Conservation (phyloP, 2,888 invertebrate species). For the Ischnura elegans region DNA sequence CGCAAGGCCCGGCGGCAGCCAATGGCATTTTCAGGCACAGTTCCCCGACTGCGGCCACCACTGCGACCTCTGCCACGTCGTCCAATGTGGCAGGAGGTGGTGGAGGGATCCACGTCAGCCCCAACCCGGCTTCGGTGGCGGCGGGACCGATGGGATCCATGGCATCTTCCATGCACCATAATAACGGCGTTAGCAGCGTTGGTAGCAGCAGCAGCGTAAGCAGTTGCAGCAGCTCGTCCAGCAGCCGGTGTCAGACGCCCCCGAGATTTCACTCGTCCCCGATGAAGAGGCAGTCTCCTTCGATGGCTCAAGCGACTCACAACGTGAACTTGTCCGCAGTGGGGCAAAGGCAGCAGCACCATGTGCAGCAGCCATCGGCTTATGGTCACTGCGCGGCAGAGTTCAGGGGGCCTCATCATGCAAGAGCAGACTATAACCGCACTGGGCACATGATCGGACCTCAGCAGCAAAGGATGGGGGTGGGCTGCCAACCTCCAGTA, state of each 20-base stretch:
- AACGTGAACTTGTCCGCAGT: constrained; percentile 74
- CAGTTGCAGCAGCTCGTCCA: constrained; percentile 75
- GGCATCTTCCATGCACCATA: constrained; percentile 48
- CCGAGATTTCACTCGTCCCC: constrained; percentile 77
- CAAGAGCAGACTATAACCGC: constrained; percentile 10
- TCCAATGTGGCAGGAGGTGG: constrained; percentile 43
- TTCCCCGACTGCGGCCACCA: constrained; percentile 78
- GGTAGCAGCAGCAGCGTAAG: constrained; percentile 72
- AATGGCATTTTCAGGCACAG: constrained; percentile 80
- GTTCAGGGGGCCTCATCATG: constrained; percentile 49
- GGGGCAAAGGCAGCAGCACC: constrained; percentile 73
- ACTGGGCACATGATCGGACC: neutral
- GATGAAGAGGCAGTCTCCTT: constrained; percentile 75
- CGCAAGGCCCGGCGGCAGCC: constrained; percentile 75
- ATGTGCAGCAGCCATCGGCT: constrained; percentile 75
- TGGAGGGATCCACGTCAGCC: constrained; percentile 76
- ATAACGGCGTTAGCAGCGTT: constrained; percentile 68
- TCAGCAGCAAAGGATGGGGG: constrained; percentile 40
- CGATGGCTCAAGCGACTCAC: constrained; percentile 80
- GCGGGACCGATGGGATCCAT: constrained; percentile 72
- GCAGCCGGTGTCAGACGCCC: constrained; percentile 81
- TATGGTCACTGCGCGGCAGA: constrained; percentile 57
- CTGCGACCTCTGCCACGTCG: constrained; percentile 55
- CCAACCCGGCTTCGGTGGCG: constrained; percentile 81
- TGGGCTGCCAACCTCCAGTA: constrained; percentile 42